These are phyloP conservation scores for Brachionus rubens DNA, from an alignment of 1,140 invertebrate species.

Conservation along the genomic window DNA sequence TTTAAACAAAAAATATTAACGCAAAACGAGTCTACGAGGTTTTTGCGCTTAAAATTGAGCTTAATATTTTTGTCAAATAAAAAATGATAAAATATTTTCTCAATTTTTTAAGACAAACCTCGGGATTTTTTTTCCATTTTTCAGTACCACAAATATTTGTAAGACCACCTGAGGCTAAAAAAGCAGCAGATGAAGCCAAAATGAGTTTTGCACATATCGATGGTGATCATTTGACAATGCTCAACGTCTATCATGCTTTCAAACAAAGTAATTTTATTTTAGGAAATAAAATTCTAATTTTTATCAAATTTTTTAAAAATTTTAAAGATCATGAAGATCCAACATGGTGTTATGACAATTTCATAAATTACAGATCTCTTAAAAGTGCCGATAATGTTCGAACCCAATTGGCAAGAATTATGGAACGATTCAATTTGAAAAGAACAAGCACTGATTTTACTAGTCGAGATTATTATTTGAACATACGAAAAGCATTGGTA, in stretches of 20 bases:
- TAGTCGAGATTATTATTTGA: slow-evolving; percentile 96
- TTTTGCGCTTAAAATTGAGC: not conserved
- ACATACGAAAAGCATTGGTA: slow-evolving; percentile 94
- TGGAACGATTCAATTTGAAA: slow-evolving; percentile 88
- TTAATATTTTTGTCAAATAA: not conserved
- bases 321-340: slow-evolving; percentile 80
- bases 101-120: not conserved
- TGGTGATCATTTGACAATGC: slow-evolving; percentile 90
- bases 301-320: too few species aligned
- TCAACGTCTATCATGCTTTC: slow-evolving; percentile 95
- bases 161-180: slow-evolving; percentile 95
- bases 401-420: slow-evolving; percentile 76
- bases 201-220: slow-evolving; percentile 99
- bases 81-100: not conserved
- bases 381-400: slow-evolving; percentile 86
- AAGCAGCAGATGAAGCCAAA: slow-evolving; percentile 97
- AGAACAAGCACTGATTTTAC: slow-evolving; percentile 91
- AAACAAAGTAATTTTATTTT: slow-evolving; percentile 79
- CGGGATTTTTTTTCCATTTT: slow-evolving; percentile 40
- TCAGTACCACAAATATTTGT: slow-evolving; percentile 99
- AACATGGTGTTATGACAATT: slow-evolving; percentile 99
- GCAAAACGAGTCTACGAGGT: slow-evolving; percentile 1
- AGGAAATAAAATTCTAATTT: too few species aligned
- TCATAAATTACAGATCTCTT: slow-evolving; percentile 93
- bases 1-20: too few species aligned